phyloP scores from a whole-genome alignment of 2,888 invertebrate species.

The Eupeodes luniger region DNA sequence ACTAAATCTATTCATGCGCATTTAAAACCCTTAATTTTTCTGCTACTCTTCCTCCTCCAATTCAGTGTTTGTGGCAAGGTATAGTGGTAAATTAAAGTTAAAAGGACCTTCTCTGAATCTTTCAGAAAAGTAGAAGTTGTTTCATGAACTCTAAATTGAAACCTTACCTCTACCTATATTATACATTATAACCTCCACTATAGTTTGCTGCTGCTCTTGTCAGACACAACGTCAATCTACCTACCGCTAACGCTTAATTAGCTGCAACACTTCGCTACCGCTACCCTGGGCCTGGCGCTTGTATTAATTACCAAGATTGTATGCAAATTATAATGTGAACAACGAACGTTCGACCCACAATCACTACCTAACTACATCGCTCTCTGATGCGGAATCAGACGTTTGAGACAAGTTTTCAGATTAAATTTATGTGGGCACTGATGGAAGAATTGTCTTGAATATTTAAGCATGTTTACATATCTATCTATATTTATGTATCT shows the following conservation, averaged over 20 bases:
- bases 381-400: slow-evolving; percentile 3
- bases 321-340: slow-evolving; percentile 45
- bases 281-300: slow-evolving; percentile 65
- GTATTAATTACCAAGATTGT: slow-evolving; percentile 50
- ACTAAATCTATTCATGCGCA: slow-evolving; percentile 25
- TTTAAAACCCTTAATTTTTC: slow-evolving; percentile 16
- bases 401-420: slow-evolving; percentile 51
- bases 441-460: slow-evolving; percentile 61
- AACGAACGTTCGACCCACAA: slow-evolving; percentile 54
- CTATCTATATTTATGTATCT: background rate
- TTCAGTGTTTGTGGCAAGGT: background rate
- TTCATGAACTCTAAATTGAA: slow-evolving; percentile 26
- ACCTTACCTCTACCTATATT: background rate
- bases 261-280: slow-evolving; percentile 52
- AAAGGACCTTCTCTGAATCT: background rate
- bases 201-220: slow-evolving; percentile 28
- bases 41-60: background rate
- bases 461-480: slow-evolving; percentile 22
- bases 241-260: slow-evolving; percentile 55
- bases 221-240: slow-evolving; percentile 48
- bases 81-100: background rate
- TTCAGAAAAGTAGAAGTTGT: background rate
- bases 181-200: background rate
- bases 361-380: background rate
- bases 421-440: slow-evolving; percentile 52